Evolutionary conservation across 1,140 invertebrate genomes (phyloP), one percentile per base, ranked within the genome.

Genomic region (Penaeus japonicus): DNA sequence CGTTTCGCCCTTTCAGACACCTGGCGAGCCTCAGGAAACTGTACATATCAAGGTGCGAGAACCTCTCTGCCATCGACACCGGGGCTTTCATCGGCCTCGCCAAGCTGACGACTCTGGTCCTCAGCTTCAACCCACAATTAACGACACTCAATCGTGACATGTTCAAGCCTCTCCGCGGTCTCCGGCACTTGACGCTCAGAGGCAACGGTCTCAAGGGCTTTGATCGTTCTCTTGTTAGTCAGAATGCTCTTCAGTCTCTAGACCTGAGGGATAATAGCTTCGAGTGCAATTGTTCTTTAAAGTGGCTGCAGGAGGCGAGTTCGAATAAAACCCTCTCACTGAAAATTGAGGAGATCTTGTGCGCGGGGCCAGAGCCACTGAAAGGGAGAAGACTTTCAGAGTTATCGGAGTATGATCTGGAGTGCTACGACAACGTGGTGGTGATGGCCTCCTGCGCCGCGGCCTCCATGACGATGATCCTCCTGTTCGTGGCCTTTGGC

Each of bases 391-490:
- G 83, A 47, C 83, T 90, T 55, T 84, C 73, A 30, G 79, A 84
- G 30, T 59, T 90, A 65, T 87, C 90, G 57, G 90, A 90, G 35
- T 90, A 90, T 87, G 90, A 90, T 53, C 85, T 90, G n/a, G 82
- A 86, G 84, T 90, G 90, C 54, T 90, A 89, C 87, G 87, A 89
- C 57, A 85, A 90, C 62, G 75, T 90, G 18, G 85, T 90, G 22
- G 84, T 89, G 15, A 59, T 89, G 73, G 90, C 90, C 73, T 89
- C 85, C 80, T 87, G 87, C 83, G 90, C 87, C 4, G 87, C 90
- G 30, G 85, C 85, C 30, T 87, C 85, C 24, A 87, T 90, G 83
- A 81, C 90, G 4, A 47, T 90, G 24, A 27, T 89, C 53, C 81
- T 90, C 18, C 87, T 90, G 30, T 32, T 89, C 4, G 87, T 89